Percentiles rank a stretch among this genome's conserved stretches.
Evolutionary conservation across 2,888 invertebrate species (phyloP).

Genomic region (Troides oblongomaculatus): DNA sequence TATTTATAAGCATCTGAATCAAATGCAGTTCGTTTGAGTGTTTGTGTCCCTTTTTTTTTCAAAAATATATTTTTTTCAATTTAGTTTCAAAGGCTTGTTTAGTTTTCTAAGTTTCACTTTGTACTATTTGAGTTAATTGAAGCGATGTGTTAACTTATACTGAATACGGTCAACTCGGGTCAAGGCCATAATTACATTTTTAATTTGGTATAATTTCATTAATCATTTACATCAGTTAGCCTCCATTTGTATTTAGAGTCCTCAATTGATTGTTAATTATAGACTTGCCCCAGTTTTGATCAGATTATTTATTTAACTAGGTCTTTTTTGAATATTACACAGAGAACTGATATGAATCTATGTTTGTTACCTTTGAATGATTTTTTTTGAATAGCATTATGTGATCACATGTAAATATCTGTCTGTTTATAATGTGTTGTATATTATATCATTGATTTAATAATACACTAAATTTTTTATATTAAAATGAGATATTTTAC

Average conservation of each 20-base stretch:
- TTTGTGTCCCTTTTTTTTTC: too few relatives aligned
- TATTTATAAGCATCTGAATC: too few relatives aligned
- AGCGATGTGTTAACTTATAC: neutral
- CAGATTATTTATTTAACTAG: neutral
- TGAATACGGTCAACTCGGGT: neutral
- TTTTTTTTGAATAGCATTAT: neutral
- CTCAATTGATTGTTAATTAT: conserved; percentile 5
- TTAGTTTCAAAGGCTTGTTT: too few relatives aligned
- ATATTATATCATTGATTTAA: neutral
- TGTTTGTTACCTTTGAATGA: neutral
- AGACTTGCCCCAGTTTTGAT: neutral
- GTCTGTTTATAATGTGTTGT: neutral
- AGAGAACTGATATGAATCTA: neutral
- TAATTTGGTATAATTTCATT: conserved; percentile 12
- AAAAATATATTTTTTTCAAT: too few relatives aligned
- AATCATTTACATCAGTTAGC: conserved; percentile 10
- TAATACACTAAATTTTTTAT: neutral
- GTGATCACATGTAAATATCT: neutral
- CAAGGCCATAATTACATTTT: conserved; percentile 12
- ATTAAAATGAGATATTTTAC: neutral
- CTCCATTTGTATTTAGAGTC: neutral
- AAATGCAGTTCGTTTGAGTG: too few relatives aligned
- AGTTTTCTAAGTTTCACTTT: too few relatives aligned
- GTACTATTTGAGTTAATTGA: neutral
- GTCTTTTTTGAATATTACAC: neutral